Evolutionary conservation across 1,140 invertebrate species (phyloP).

Genomic region (Periplaneta americana): DNA sequence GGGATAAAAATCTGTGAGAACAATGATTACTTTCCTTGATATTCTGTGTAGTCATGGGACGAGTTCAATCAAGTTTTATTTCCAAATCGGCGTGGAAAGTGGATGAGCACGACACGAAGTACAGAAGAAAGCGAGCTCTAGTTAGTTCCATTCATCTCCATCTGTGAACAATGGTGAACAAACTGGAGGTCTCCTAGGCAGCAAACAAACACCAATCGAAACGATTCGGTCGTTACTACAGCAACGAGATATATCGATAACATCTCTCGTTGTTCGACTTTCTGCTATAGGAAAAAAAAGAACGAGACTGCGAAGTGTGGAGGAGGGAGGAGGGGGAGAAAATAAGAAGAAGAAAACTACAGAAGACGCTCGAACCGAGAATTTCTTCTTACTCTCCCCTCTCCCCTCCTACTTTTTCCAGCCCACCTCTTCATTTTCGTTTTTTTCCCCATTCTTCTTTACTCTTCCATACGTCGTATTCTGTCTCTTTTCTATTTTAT

Average conservation of each 20-base stretch:
- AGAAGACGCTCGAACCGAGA: background rate
- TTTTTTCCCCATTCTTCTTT: slow-evolving; percentile 14
- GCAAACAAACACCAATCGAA: background rate
- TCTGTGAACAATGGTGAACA: background rate
- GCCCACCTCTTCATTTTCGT: slow-evolving; percentile 14
- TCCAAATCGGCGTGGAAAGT: too few species aligned
- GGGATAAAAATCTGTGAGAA: too few species aligned
- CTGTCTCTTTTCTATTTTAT: slow-evolving; percentile 16
- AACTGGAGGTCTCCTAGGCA: background rate
- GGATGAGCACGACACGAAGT: too few species aligned
- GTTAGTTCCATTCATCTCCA: background rate
- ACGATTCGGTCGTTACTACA: background rate
- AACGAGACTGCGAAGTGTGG: background rate
- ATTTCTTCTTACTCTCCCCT: background rate
- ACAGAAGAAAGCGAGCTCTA: too few species aligned
- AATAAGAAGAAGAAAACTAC: too few species aligned
- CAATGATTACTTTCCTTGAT: too few species aligned
- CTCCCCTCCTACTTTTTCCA: slow-evolving; percentile 1
- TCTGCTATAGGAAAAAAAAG: too few species aligned
- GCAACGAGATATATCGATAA: background rate
- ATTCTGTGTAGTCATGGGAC: too few species aligned
- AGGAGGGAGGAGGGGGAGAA: background rate
- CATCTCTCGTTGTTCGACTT: background rate
- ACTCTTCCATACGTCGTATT: background rate
- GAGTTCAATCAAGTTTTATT: too few species aligned